Evolutionary conservation across 2,113 vertebrate species (phyloP), one percentile per base, ranked within the genome.

Genomic region (Tretioscincus oriximinensis): DNA sequence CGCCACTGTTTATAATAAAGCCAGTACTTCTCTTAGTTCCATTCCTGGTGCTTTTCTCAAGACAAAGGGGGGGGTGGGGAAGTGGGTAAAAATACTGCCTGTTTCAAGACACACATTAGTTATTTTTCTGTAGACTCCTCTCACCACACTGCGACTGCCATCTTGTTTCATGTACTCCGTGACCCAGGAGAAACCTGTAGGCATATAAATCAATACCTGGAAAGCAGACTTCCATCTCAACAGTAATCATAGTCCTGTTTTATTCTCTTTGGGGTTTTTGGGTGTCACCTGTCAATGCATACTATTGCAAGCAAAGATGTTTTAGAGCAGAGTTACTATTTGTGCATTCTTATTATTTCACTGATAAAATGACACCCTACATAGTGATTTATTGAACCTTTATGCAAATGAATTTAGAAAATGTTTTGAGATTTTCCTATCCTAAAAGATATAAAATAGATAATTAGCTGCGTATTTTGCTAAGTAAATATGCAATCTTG

Each of bases 191-290:
- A 28, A 71, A 65, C 14, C 65, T 77, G 31, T 82, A n/a, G 67
- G 66, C 65, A 35, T 60, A 67, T 51, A 80, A 88, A 85, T 82
- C 76, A 85, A 69, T 75, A 54, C 54, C 7, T 35, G 31, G 35
- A 51, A 80, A 72, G 45, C 61, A 83, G 68, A 66, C 61, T 73
- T 49, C 14, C 77, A 66, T 68, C 68, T 66, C 83, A 9, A 28
- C 16, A 73, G 51, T 12, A 54, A 63, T 66, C 47, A 58, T 61
- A n/a, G 66, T 54, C 14, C 61, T 64, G 21, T 78, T 82, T 70
- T 82, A 76, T 76, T 76, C 70, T 66, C 60, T 73, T 68, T 26
- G 4, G 20, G 80, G 35, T n/a, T 2, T 81, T 54, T 35, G 31
- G 22, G 20, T 78, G 9, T 63, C 31, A 49, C 16, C 67, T 85